Base-by-base conservation (phyloP, 2,888 invertebrate species). In the Papilio gigon region DNA sequence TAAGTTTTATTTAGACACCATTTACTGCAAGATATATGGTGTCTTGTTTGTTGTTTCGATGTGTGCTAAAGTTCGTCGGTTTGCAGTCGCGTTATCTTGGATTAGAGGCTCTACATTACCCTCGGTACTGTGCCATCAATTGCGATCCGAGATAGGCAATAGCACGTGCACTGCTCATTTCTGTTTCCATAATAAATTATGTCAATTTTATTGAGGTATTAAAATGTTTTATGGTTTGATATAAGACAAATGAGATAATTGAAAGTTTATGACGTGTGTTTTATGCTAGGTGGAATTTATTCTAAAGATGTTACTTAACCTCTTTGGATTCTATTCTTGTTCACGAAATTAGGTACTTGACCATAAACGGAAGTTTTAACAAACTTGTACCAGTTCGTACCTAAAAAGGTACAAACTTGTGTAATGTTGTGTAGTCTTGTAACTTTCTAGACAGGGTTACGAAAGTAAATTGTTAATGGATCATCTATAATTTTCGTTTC, bases 71-170 rank as follows among this genome's bases (percentile, higher is more conserved):
- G 47, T n/a, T 25, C 25, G 53, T 53, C 9, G 8, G 27, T 47
- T 22, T 35, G 37, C 33, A 22, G 17, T 37, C 12, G 17, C 30
- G 6, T 47, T 67, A 66, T 47, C 37, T n/a, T 1, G 27, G 50
- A 67, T 67, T 61, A 61, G 50, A 61, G n/a, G 25, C 30, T 60
- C 17, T 25, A 40, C 17, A 64, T 56, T 40, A 40, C 59, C 50
- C n/a, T 53, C 17, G 40, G 53, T 64, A 53, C 33, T 64, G 8
- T 63, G 12, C 35, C 27, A 60, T 22, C 22, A 8, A 40, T 22
- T 40, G n/a, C 14, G 40, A 35, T 40, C 8, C 40, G n/a, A 53
- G 30, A 53, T 25, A n/a, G n/a, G 40, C 20, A 12, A 50, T 40
- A 1, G n/a, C 27, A 50, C 37, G 27, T 47, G 66, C 47, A 58